A percentile compares a stretch with the other conserved stretches of the same genome.
Conservation (phyloP, 2,113 vertebrate species). For the Xiphias gladius region DNA sequence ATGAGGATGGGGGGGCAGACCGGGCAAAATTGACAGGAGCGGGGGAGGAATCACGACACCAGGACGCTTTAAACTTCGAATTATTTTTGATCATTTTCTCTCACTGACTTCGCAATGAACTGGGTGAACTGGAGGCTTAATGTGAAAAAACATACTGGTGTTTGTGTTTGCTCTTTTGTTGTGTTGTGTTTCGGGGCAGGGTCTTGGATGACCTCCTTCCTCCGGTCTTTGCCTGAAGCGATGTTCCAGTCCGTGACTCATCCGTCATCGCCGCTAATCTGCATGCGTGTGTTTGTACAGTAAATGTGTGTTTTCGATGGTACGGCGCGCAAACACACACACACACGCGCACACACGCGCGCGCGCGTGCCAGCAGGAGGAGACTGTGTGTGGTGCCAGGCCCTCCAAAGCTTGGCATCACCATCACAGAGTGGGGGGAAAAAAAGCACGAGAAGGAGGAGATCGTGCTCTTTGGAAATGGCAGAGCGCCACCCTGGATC, state of each 20-base stretch:
- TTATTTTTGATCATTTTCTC: background rate
- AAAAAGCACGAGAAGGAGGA: conserved; percentile 45
- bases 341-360: conserved; percentile 8
- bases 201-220: conserved; percentile 62
- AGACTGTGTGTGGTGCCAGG: conserved; percentile 49
- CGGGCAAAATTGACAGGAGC: background rate
- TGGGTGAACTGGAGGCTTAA: background rate
- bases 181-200: conserved; percentile 11
- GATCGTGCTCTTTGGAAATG: conserved; percentile 61
- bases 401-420: conserved; percentile 65
- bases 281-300: conserved; percentile 50
- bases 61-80: background rate
- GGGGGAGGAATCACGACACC: background rate
- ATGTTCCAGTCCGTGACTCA: conserved; percentile 60
- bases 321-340: conserved; percentile 26
- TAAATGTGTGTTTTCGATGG: conserved; percentile 52
- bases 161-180: conserved; percentile 13
- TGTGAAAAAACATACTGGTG: background rate
- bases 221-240: conserved; percentile 60
- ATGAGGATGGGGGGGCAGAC: background rate
- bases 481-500: conserved; percentile 62
- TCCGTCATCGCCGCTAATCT: conserved; percentile 59
- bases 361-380: conserved; percentile 44
- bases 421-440: conserved; percentile 19
- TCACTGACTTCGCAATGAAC: background rate